Evolutionary conservation across 2,888 invertebrate genomes (phyloP), one percentile per base, ranked within the genome.

Genomic region (Scaptomyza polygonia): DNA sequence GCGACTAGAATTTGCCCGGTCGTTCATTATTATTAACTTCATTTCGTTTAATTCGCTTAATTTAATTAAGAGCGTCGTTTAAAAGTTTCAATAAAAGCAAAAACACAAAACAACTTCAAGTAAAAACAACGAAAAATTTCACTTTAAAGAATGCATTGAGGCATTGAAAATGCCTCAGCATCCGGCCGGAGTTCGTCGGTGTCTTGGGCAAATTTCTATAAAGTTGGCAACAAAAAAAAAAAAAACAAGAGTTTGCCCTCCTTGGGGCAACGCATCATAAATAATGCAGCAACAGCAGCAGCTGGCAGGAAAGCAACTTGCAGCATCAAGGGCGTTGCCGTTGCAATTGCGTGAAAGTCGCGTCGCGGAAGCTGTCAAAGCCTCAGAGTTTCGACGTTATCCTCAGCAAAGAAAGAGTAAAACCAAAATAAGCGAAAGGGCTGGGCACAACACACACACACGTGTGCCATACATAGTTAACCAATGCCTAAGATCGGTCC

Each of bases 61-160:
- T 85, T 86, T 72, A 83, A 85, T 85, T 83, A 85, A 77, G 70
- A 70, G 72, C 58, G 62, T 77, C 72, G 72, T 64, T 81, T 84
- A 71, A 58, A 66, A 25, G 25, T 5, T 25, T 25, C 25, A 25
- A 72, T 51, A n/a, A n/a, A n/a, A n/a, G n/a, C n/a, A n/a, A n/a
- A n/a, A n/a, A n/a, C 51, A 73, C 57, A 68, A 75, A 74, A 72
- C 55, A 51, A 52, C 53, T 43, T 32, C 36, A 44, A 52, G 42
- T 40, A 44, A 56, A 45, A 36, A 44, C 57, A 43, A 29, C 43
- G 34, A 51, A 66, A 69, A 86, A 74, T 85, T 85, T 85, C 84
- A 85, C 84, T 85, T 86, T 79, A 73, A 86, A 86, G 86, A 86
- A 80, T 86, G 83, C 79, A 82, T 57, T 77, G 68, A 67, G 65